These are phyloP conservation scores for Baccha elongata DNA, from an alignment of 2,888 invertebrate species.

Conservation along the genomic window DNA sequence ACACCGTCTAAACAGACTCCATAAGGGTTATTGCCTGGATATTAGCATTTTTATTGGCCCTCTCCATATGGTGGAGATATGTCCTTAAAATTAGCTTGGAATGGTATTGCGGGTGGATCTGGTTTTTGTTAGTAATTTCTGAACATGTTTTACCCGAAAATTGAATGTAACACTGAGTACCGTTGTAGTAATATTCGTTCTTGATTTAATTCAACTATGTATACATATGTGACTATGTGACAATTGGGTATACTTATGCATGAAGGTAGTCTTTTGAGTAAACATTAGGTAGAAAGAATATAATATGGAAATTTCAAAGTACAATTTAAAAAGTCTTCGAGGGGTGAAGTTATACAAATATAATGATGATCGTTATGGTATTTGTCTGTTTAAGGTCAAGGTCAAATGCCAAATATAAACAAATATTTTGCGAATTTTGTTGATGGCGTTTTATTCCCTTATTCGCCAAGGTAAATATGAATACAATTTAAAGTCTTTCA, in stretches of 20 bases:
- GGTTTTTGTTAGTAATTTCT: constrained; percentile 45
- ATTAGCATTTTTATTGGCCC: constrained; percentile 71
- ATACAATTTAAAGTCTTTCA: no score
- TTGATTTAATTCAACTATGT: constrained; percentile 64
- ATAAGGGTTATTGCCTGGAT: constrained; percentile 71
- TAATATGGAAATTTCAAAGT: background rate
- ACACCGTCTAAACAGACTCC: constrained; percentile 61
- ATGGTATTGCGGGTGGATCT: constrained; percentile 12
- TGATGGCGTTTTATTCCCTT: no score
- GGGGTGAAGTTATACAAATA: background rate
- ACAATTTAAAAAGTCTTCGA: background rate
- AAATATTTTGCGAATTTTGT: background rate
- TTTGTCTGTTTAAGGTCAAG: constrained; percentile 1
- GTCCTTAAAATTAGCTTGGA: constrained; percentile 15
- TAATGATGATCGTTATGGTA: background rate
- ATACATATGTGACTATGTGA: constrained; percentile 63
- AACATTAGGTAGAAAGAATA: background rate
- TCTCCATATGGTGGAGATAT: constrained; percentile 14
- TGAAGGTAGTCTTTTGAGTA: constrained; percentile 1
- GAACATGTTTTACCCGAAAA: constrained; percentile 44
- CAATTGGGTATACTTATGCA: constrained; percentile 27
- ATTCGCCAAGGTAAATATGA: no score
- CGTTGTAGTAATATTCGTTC: constrained; percentile 52
- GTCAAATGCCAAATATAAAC: background rate
- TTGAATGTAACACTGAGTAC: constrained; percentile 41